These are phyloP conservation scores for Apistogramma diplotaenia DNA, from an alignment of 2,113 vertebrate genomes.

Conservation along the genomic window DNA sequence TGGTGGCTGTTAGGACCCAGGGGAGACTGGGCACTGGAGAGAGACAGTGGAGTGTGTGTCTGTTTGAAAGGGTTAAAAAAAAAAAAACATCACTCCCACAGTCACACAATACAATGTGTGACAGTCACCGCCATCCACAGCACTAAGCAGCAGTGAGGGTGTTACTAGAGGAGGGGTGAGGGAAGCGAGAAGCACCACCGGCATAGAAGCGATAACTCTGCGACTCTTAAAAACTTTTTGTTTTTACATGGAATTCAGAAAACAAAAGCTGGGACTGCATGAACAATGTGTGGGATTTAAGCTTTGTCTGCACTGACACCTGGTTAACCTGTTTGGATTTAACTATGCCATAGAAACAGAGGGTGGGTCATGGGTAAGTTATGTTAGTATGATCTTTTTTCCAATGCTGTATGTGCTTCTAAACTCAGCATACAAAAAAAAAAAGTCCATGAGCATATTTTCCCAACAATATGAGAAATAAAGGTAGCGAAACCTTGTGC, in stretches of 20 bases:
- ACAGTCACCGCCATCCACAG: constrained; percentile 80
- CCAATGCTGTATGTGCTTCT: neutral
- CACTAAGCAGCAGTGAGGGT: constrained; percentile 37
- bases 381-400: neutral
- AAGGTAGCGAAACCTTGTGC: neutral
- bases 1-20: constrained; percentile 75
- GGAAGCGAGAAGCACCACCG: constrained; percentile 22
- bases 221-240: neutral
- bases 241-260: neutral
- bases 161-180: constrained; percentile 7
- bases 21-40: constrained; percentile 4
- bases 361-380: constrained; percentile 53
- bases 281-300: neutral
- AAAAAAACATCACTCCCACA: neutral
- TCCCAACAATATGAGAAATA: neutral
- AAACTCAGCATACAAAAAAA: neutral
- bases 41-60: constrained; percentile 75
- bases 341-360: neutral
- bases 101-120: constrained; percentile 76
- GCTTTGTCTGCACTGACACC: neutral
- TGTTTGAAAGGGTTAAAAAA: constrained; percentile 44
- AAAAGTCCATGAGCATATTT: neutral
- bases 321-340: neutral
- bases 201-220: constrained; percentile 1
- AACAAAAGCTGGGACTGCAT: neutral